A percentile compares a stretch with the other conserved stretches of the same genome.
Conservation (phyloP, 2,113 vertebrate species). For the Nanorana parkeri region DNA sequence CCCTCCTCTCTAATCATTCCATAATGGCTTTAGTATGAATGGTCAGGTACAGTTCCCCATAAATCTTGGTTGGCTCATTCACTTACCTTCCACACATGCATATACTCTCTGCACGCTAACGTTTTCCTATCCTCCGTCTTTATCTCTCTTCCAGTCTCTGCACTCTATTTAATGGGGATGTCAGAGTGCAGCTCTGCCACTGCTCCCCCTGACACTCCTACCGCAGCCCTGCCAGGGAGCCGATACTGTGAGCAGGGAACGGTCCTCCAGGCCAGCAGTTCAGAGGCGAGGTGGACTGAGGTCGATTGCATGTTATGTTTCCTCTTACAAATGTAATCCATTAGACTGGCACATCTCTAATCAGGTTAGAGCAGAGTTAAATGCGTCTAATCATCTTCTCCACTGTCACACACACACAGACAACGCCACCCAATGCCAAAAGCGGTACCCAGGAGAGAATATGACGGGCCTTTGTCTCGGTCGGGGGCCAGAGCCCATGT, state of each 20-base stretch:
- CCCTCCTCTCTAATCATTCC: constrained; percentile 99
- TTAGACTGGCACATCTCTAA: constrained; percentile 99
- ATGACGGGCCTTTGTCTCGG: background rate
- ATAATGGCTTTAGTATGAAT: constrained; percentile 99
- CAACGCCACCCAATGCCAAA: constrained; percentile 95
- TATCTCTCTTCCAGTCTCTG: background rate
- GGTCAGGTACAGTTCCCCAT: constrained; percentile 96
- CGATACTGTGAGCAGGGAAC: background rate
- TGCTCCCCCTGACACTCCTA: constrained; percentile 60
- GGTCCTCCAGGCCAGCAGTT: constrained; percentile 40
- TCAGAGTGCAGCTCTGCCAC: constrained; percentile 2
- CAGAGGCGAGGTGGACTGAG: constrained; percentile 78
- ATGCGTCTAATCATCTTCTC: constrained; percentile 99
- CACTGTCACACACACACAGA: constrained; percentile 96
- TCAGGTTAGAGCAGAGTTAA: constrained; percentile 99
- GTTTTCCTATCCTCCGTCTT: background rate
- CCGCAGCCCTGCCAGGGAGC: constrained; percentile 15
- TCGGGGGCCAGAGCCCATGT: background rate
- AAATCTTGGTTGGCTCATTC: constrained; percentile 88
- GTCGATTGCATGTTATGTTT: constrained; percentile 99
- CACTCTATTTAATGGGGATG: constrained; percentile 30
- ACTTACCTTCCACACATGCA: constrained; percentile 72
- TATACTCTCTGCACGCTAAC: background rate
- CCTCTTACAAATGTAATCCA: constrained; percentile 99
- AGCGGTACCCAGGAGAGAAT: background rate